Conservation (phyloP, 1,140 invertebrate species). For the Cephus cinctus region DNA sequence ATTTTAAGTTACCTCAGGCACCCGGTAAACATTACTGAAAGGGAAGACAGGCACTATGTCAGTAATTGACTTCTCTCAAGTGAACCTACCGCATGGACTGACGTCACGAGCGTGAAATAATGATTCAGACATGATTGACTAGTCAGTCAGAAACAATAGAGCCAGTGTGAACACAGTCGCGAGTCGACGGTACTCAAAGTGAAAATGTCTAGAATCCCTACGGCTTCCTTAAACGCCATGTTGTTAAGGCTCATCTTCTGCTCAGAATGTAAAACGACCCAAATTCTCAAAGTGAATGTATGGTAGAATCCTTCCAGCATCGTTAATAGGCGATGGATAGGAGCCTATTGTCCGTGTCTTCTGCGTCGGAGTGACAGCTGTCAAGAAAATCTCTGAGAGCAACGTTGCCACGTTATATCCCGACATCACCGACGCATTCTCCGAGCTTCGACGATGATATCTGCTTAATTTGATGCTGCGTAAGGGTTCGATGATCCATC, state of each 20-base stretch:
- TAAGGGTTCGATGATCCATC: too few species aligned
- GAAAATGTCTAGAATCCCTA: too few species aligned
- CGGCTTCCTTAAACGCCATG: too few species aligned
- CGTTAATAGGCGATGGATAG: slow-evolving; percentile 27
- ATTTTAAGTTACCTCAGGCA: neutral
- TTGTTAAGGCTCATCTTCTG: too few species aligned
- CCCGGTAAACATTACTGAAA: neutral
- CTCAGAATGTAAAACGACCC: too few species aligned
- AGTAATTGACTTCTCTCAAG: neutral
- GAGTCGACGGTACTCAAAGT: too few species aligned
- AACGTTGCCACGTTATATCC: too few species aligned
- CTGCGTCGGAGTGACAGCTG: slow-evolving; percentile 26
- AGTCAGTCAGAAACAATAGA: slow-evolving; percentile 3
- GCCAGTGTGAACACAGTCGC: neutral
- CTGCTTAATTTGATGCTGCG: too few species aligned
- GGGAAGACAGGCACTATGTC: neutral
- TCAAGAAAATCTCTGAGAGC: slow-evolving; percentile 15
- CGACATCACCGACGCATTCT: too few species aligned
- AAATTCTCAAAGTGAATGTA: too few species aligned
- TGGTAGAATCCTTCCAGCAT: too few species aligned
- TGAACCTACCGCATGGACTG: neutral
- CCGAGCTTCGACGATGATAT: too few species aligned
- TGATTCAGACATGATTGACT: neutral
- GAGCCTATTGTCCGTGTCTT: slow-evolving; percentile 20
- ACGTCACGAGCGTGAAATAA: neutral